Conservation (phyloP, 35 echinoderm and acorn worm genomes). For the Stichopus chloronotus region DNA sequence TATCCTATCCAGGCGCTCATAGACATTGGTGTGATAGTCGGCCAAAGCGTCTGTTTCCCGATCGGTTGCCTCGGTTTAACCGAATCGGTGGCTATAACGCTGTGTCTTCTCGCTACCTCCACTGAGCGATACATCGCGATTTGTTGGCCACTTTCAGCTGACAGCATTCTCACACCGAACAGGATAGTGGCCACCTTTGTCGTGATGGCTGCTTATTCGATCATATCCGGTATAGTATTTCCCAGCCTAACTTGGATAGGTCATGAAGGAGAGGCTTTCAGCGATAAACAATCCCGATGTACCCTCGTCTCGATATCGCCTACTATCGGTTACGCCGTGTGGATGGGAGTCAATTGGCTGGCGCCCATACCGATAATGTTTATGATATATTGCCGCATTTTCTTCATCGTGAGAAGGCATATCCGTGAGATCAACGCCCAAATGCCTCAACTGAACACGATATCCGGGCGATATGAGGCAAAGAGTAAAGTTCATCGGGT, state of each 20-base stretch:
- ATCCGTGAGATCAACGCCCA: slow-evolving; percentile 37
- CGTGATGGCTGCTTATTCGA: slow-evolving; percentile 41
- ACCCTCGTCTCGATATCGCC: slow-evolving; percentile 42
- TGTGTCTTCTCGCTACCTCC: slow-evolving; percentile 43
- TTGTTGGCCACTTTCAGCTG: slow-evolving; percentile 32
- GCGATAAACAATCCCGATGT: slow-evolving; percentile 11
- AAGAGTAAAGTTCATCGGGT: neutral
- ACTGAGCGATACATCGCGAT: slow-evolving; percentile 39
- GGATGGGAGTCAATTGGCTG: slow-evolving; percentile 33
- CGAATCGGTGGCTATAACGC: slow-evolving; percentile 30
- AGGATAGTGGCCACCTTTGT: slow-evolving; percentile 5
- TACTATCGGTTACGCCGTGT: neutral
- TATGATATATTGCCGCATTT: slow-evolving; percentile 41
- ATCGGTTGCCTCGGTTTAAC: slow-evolving; percentile 36
- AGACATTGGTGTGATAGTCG: slow-evolving; percentile 10
- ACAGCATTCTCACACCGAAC: slow-evolving; percentile 32
- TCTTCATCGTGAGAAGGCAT: slow-evolving; percentile 41
- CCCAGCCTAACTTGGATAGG: slow-evolving; percentile 51
- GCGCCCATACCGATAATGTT: slow-evolving; percentile 56
- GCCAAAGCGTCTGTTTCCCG: slow-evolving; percentile 23
- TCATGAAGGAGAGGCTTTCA: neutral
- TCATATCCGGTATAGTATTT: slow-evolving; percentile 34
- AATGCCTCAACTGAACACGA: neutral
- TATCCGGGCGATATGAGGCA: neutral
- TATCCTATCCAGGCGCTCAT: slow-evolving; percentile 29